Base-by-base conservation (phyloP, 2,113 vertebrate genomes). In the Nibea albiflora region DNA sequence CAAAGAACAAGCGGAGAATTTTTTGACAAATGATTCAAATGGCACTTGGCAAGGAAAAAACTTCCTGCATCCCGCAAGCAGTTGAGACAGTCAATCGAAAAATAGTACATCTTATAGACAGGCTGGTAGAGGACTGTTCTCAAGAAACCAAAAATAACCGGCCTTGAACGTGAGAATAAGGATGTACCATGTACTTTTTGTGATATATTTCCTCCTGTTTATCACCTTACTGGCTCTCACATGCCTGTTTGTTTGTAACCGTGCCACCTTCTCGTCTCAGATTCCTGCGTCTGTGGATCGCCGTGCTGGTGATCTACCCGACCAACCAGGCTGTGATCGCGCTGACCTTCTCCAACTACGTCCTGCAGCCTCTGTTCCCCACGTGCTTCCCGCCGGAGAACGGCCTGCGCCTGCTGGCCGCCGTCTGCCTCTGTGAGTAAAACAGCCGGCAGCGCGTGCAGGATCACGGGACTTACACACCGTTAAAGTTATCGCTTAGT, bases 271-370 rank as follows among this genome's bases (percentile, higher is more conserved):
- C 19, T 12, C 28, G 17, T 11, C 66, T 14, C 84, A 97, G 96
- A 75, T 98, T 98, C 92, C 92, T 98, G 84, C 94, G 97, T 26
- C 91, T 98, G 19, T 98, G 97, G 97, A 97, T 98, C 11, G 97
- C 97, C 0, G 95, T 98, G 87, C 91, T 98, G 86, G 97, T 98
- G 64, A 98, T 98, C 92, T 98, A 98, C 84, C 97, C 97, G 1
- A 98, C 97, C 82, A 98, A 97, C 90, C 97, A 98, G 90, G 97
- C 97, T 0, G 97, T 98, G 76, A 97, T 98, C 19, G 97, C 97
- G 0, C 95, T 98, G 80, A 98, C 97, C 8, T 98, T 98, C 90
- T 96, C 97, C 87, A 97, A 97, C 94, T 98, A 98, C 1, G 96
- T 97, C 54, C 92, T 98, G n/a, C 96, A 97, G 85, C 97, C 97